Conservation (phyloP, 2,888 invertebrate species). For the Sinohyriopsis cumingii region DNA sequence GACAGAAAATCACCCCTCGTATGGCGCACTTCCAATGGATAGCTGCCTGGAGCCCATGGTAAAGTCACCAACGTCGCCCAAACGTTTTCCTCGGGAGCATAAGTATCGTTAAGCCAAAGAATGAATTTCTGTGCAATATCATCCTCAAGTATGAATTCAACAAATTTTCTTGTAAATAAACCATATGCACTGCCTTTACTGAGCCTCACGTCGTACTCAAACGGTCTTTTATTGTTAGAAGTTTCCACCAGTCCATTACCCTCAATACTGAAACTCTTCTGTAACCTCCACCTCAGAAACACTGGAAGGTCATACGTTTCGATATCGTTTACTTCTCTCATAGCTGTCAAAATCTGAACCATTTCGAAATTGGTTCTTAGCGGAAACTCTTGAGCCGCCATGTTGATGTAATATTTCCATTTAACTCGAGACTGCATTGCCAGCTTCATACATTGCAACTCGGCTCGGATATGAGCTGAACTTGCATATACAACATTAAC, state of each 20-base stretch:
- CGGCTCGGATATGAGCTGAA: constrained; percentile 39
- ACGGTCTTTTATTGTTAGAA: constrained; percentile 4
- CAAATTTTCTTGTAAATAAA: constrained; percentile 36
- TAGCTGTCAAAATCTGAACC: constrained; percentile 60
- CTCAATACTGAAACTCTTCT: constrained; percentile 15
- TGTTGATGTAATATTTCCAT: constrained; percentile 57
- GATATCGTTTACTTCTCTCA: constrained; percentile 65
- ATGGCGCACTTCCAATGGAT: constrained; percentile 44
- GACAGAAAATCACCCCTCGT: constrained; percentile 39
- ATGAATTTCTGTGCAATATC: constrained; percentile 25
- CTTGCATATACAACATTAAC: constrained; percentile 43
- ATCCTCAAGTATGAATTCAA: constrained; percentile 41
- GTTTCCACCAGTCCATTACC: constrained; percentile 19
- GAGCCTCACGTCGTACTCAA: constrained; percentile 18
- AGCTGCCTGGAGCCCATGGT: constrained; percentile 50
- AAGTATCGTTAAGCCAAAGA: constrained; percentile 44
- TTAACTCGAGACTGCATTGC: constrained; percentile 9
- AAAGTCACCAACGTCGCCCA: constrained; percentile 46
- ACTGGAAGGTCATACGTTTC: constrained; percentile 34
- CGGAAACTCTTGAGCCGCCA: constrained; percentile 67
- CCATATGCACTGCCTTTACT: constrained; percentile 44
- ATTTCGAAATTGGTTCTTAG: constrained; percentile 67
- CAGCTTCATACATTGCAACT: constrained; percentile 47
- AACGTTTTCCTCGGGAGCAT: constrained; percentile 44
- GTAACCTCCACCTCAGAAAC: constrained; percentile 17